A percentile compares a stretch with the other conserved stretches of the same genome.
Conservation (phyloP, 2,113 vertebrate species). For the Centrocercus urophasianus region DNA sequence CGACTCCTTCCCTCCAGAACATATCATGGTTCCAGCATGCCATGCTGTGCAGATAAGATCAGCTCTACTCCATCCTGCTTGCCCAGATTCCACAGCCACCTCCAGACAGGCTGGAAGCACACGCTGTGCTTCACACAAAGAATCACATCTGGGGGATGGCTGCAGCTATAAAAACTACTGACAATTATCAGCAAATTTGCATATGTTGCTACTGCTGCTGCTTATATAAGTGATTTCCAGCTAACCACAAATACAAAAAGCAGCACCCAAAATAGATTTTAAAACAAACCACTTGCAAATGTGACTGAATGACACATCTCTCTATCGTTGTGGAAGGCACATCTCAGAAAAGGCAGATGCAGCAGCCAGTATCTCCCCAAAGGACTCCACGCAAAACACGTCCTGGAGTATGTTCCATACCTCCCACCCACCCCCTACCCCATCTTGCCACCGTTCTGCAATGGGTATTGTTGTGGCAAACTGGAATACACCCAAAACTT, state of each 20-base stretch:
- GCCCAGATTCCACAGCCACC: conserved; percentile 60
- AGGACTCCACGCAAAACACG: neutral
- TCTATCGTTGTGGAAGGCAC: neutral
- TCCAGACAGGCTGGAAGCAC: conserved; percentile 51
- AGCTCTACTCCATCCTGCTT: neutral
- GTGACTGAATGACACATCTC: conserved; percentile 31
- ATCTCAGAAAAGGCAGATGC: neutral
- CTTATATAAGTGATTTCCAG: conserved; percentile 67
- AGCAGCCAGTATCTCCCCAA: neutral
- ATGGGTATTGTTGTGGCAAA: neutral
- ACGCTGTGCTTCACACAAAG: neutral
- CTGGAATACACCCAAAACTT: neutral
- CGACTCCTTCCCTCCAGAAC: neutral
- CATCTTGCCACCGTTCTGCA: neutral
- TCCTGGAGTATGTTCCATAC: neutral
- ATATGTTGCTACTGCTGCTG: conserved; percentile 62
- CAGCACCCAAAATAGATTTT: conserved; percentile 18
- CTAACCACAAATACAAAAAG: conserved; percentile 59
- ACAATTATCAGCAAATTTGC: conserved; percentile 64
- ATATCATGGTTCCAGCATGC: neutral
- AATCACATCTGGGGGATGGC: conserved; percentile 61
- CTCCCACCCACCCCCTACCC: neutral
- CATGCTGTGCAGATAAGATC: neutral
- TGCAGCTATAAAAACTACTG: conserved; percentile 72
- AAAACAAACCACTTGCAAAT: conserved; percentile 16